Evolutionary conservation across 2,113 vertebrate species (phyloP), one percentile per base, ranked within the genome.

Genomic region (Pontoporia blainvillei): DNA sequence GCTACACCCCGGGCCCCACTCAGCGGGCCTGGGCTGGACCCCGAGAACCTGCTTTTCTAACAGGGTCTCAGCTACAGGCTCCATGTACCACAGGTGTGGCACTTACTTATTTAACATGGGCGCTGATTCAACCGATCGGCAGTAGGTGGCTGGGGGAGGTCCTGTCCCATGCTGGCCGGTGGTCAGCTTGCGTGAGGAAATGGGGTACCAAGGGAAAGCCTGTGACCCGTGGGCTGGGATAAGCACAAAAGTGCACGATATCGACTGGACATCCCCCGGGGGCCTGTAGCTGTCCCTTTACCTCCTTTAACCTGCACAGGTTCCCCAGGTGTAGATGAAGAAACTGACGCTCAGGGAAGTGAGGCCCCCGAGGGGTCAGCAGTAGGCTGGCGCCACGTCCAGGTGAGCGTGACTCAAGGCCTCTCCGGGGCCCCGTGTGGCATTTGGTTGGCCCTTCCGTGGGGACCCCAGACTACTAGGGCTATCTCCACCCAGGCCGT

Each of bases 221-320:
- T 1, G 7, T 0, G 8, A 10, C n/a, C 41, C 31, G 3, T 0
- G 10, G 66, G 59, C 34, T 8, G 15, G 36, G 3, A 31, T 3
- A 20, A 21, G 6, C 0, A 18, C 21, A 14, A 64, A 15, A 15
- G 39, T 0, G 1, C 5, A 4, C 2, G 18, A 0, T 2, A 0
- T 13, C 20, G 1, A 1, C 5, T 10, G 61, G 21, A n/a, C 5
- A 2, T 36, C 44, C 31, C 13, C 13, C 3, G 13, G 41, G 27
- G 61, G 66, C 7, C 41, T 29, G 49, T 11, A 4, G 34, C 6
- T 39, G 1, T 29, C 10, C 59, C 17, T 8, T 4, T 4, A 3
- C 62, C 31, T 52, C 31, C 67, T 64, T 20, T 1, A 31, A 31
- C 6, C 20, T 15, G 11, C 23, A 4, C 15, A 15, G 67, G 21